Evolutionary conservation across 2,797 vertebrate species (phyloP).

Genomic region (Cynopterus sphinx): DNA sequence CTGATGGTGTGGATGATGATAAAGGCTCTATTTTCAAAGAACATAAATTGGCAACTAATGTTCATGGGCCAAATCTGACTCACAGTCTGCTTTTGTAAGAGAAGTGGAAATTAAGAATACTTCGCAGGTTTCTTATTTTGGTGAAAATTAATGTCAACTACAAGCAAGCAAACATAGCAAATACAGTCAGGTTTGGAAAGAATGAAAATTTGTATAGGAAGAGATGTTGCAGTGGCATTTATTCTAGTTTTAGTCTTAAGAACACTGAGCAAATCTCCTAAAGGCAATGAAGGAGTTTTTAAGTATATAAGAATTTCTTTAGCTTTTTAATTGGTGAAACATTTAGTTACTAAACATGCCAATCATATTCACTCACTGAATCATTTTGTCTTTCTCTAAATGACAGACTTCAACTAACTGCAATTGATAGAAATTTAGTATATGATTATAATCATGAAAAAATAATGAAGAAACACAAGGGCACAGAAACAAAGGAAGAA

Average conservation of each 20-base stretch:
- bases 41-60: background rate
- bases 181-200: background rate
- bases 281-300: background rate
- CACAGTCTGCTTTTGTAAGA: background rate
- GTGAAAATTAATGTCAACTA: background rate
- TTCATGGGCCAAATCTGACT: background rate
- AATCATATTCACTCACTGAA: background rate
- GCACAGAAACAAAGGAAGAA: background rate
- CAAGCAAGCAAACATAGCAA: background rate
- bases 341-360: background rate
- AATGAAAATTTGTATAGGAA: background rate
- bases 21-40: background rate
- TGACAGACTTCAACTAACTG: background rate
- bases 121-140: background rate
- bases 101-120: background rate
- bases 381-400: background rate
- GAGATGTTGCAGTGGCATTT: background rate
- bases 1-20: background rate
- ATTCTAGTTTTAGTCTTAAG: background rate
- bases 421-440: background rate
- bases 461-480: background rate
- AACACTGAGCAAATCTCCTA: background rate
- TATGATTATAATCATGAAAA: constrained; percentile 21
- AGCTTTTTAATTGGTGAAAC: background rate
- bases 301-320: background rate